Percentiles rank a stretch among this genome's conserved stretches.
These are phyloP conservation scores for Rhinella marina DNA, from an alignment of 2,797 vertebrate genomes.

Conservation along the genomic window DNA sequence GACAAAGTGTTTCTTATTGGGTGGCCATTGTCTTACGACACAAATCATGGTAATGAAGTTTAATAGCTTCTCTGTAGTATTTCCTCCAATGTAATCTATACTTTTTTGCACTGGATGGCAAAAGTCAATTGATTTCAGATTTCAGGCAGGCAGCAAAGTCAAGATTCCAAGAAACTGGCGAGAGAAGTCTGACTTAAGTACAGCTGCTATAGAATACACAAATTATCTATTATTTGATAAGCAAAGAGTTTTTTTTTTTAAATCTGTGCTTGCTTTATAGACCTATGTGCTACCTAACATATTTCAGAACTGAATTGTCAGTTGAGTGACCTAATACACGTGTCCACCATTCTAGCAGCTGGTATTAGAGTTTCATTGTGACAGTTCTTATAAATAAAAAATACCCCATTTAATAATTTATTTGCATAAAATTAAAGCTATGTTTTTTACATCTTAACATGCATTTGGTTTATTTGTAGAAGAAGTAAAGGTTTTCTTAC, in stretches of 20 bases:
- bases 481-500: background rate
- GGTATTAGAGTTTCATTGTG: background rate
- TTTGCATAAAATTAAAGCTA: background rate
- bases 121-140: background rate
- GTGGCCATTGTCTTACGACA: no score
- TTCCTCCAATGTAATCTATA: no score
- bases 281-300: background rate
- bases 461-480: background rate
- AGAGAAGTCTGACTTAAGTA: background rate
- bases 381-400: background rate
- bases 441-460: background rate
- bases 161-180: background rate
- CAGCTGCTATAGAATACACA: background rate
- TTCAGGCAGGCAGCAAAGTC: background rate
- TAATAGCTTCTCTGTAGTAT: no score
- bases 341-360: background rate
- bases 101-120: no score
- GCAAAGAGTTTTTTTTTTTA: background rate
- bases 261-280: background rate
- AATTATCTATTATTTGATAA: background rate
- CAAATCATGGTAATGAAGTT: no score
- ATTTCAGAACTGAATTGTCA: background rate
- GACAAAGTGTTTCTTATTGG: no score
- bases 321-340: background rate
- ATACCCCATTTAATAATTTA: background rate